phyloP scores from a whole-genome alignment of 2,888 invertebrate genomes.

The Sphaerolaimus hirsutus region DNA sequence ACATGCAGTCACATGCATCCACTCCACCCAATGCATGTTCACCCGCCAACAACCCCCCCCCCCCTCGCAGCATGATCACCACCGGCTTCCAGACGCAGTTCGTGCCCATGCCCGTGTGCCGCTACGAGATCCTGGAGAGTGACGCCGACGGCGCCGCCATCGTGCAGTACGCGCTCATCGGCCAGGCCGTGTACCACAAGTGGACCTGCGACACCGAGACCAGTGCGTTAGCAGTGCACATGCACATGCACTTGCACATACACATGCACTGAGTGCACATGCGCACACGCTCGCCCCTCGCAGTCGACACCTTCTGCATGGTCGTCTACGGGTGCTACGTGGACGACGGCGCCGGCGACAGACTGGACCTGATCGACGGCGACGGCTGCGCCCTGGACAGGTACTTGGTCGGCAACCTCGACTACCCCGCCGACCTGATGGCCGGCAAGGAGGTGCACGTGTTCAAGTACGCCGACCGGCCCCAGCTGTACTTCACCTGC shows the following conservation, averaged over 20 bases:
- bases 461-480: not conserved
- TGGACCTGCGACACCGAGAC: slow-evolving; percentile 1
- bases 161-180: not conserved
- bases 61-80: slow-evolving; percentile 2
- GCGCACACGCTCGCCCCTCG: no score
- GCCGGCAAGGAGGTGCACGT: slow-evolving; percentile 1
- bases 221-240: not conserved
- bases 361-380: not conserved
- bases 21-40: no score
- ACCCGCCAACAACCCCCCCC: no score
- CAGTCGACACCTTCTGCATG: no score
- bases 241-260: no score
- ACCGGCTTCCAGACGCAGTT: not conserved
- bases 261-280: no score
- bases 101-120: slow-evolving; percentile 1
- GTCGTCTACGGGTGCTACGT: no score
- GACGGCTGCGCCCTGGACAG: not conserved
- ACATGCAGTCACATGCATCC: no score
- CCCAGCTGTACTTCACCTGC: no score
- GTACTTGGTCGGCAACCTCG: slow-evolving; percentile 5
- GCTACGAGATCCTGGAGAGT: not conserved
- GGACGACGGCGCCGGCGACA: not conserved
- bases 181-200: not conserved
- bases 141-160: not conserved
- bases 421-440: slow-evolving; percentile 6